Percentiles rank a stretch among this genome's conserved stretches.
Conservation (phyloP, 2,888 invertebrate genomes). For the Scrobipalpa costella region DNA sequence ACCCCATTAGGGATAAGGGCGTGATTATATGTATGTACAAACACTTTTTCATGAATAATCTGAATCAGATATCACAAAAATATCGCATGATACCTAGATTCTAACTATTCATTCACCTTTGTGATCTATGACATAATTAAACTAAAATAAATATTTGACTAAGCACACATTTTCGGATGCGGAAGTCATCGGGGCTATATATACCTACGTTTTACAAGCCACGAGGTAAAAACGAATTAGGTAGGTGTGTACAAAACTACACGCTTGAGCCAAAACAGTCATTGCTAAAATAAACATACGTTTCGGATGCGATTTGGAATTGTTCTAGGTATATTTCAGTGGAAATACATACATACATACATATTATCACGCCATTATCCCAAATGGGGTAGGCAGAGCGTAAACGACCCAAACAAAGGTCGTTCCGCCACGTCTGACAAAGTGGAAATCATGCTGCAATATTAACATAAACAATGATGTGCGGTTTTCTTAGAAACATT, state of each 20-base stretch:
- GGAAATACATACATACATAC: no score
- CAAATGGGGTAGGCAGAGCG: no score
- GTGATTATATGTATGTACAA: no score
- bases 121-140: neutral
- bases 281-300: conserved; percentile 10
- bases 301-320: neutral
- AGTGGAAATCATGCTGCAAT: neutral
- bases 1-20: no score
- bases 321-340: no score
- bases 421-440: no score
- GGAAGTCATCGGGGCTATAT: neutral
- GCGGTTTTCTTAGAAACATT: neutral
- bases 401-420: no score
- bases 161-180: neutral
- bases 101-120: neutral
- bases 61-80: no score
- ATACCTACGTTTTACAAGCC: neutral
- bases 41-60: no score
- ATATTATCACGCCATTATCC: no score
- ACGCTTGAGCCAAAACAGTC: neutral
- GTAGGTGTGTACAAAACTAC: neutral
- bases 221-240: neutral
- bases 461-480: neutral
- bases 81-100: no score
- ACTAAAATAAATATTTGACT: conserved; percentile 9